Base-by-base conservation (phyloP, 2,888 invertebrate species). In the Encarsia formosa region DNA sequence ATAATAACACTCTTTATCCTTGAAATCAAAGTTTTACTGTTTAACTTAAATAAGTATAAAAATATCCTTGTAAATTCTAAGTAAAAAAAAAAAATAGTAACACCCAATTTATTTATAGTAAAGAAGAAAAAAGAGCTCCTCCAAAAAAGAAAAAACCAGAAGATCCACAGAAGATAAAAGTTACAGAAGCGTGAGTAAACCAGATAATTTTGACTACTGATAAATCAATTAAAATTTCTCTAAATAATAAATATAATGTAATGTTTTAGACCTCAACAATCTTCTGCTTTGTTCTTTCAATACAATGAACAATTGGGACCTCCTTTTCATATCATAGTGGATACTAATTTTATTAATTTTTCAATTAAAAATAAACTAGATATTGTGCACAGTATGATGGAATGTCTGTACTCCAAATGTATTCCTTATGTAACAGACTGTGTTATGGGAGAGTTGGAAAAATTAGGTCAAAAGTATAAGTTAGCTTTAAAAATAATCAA, bases 321-420 rank as follows among this genome's bases (percentile, higher is more conserved):
- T 1, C 99, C 99, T 0, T 99, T 95, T 71, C 98, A 97, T 69
- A 85, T 99, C 34, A 78, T 99, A 15, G 73, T 97, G 4, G 99
- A 99, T 70, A 99, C 99, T 2, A 99, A 99, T 77, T 99, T 99
- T 68, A 87, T 99, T 8, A 99, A 99, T 71, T 98, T 99, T 69
- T 92, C 97, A 5, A 94, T 99, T 34, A 95, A 96, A 75, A 95
- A 94, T 71, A 97, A 98, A 77, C 77, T 99, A 59, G 99, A 99
- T 69, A 88, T 99, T 32, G 84, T 96, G 49, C 90, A 95, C 67
- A 91, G 90, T 59, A 95, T 99, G 93, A 98, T 98, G 97, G 96
- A 99, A 67, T 99, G 98, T 73, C 78, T 99, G 5, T 97, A 96
- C 75, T 99, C 98, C 0, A 99, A 99, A 77, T 96, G 95, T 73